Base-by-base conservation (phyloP, 2,113 vertebrate species). In the Pipa parva region DNA sequence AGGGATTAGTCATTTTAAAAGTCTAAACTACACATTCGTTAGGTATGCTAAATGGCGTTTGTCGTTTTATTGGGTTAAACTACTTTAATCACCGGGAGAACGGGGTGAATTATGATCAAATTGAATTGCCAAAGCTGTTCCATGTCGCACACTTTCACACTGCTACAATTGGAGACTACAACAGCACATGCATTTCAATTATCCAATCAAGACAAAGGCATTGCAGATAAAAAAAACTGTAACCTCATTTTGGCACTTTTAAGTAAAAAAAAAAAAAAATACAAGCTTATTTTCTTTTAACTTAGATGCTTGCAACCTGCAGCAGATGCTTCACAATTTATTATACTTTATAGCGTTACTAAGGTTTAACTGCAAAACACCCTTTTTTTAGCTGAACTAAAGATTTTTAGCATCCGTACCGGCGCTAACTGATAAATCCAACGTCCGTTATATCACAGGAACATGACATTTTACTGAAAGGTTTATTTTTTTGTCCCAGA, bases 1-100 rank as follows among this genome's bases (percentile, higher is more conserved):
- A 81, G 81, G 84, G 77, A 83, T 91, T 89, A 91, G 83, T 81
- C 76, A 85, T 75, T 88, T 90, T 85, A 85, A 76, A 83, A 74
- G 77, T 59, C 46, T 79, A 76, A 76, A 82, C 74, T 76, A 74
- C 81, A 82, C 20, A 24, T 72, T 75, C 27, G 45, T 72, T 75
- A 75, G 31, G 73, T 71, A 81, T 81, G 82, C 87, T 85, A 85
- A 90, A 73, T 64, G 82, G 72, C 50, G 56, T 75, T 78, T 85
- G 76, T 78, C 81, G 83, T 74, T 81, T 70, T 77, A 58, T 73
- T 81, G 79, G 37, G 55, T 73, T 78, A 65, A 60, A 67, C 27
- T 49, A 70, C 72, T 76, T 18, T 66, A 81, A 80, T 73, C 75
- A 79, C 54, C 66, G 25, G 50, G 18, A 31, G 64, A 76, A 72